A percentile compares a stretch with the other conserved stretches of the same genome.
These are phyloP conservation scores for Drosophila kuntzei DNA, from an alignment of 2,888 invertebrate species.

Conservation along the genomic window DNA sequence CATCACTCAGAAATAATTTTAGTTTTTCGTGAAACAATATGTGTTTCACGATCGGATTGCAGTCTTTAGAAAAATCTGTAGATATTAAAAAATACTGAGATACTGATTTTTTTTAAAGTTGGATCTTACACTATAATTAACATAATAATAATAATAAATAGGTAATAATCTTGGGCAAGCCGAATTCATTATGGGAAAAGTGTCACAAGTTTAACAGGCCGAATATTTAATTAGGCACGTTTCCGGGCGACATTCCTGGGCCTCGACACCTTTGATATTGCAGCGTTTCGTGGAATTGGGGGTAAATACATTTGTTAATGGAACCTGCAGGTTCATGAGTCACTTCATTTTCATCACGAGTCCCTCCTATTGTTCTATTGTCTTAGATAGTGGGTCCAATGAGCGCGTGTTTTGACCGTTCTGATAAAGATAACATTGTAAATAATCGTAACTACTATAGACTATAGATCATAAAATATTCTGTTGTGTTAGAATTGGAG, in stretches of 20 bases:
- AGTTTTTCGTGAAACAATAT: too few species aligned
- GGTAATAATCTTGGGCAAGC: too few species aligned
- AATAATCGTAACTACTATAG: not conserved
- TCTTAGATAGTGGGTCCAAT: constrained; percentile 22
- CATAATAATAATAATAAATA: too few species aligned
- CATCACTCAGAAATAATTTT: too few species aligned
- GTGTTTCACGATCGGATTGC: too few species aligned
- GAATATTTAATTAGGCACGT: not conserved
- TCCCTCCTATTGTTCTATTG: constrained; percentile 2
- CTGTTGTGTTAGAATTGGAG: constrained; percentile 13
- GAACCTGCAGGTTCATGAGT: constrained; percentile 39
- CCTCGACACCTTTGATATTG: constrained; percentile 23
- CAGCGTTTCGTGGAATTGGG: constrained; percentile 32
- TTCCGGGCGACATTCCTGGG: constrained; percentile 44
- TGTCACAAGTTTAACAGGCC: not conserved
- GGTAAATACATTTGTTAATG: constrained; percentile 27
- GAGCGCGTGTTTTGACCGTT: constrained; percentile 12
- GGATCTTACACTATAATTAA: not conserved
- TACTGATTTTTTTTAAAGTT: not conserved
- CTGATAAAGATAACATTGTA: constrained; percentile 9
- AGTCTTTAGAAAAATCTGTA: too few species aligned
- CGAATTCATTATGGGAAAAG: not conserved
- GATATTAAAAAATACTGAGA: too few species aligned
- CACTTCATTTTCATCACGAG: constrained; percentile 25
- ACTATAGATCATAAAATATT: constrained; percentile 3